These are phyloP conservation scores for Orientallactaga sibirica DNA, from an alignment of 2,797 vertebrate genomes.

Conservation along the genomic window DNA sequence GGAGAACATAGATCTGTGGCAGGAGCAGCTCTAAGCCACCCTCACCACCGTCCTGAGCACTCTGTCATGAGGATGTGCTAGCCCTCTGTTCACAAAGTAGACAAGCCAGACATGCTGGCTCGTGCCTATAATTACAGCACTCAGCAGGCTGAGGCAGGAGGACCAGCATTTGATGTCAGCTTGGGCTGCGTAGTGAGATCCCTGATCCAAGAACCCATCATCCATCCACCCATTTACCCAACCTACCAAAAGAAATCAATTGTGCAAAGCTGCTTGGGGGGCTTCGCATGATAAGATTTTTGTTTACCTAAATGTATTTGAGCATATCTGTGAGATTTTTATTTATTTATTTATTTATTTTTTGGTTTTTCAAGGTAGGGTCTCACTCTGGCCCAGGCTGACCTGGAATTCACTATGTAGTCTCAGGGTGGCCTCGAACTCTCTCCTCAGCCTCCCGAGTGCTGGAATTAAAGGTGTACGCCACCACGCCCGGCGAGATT, in stretches of 20 bases:
- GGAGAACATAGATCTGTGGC: background rate
- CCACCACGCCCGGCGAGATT: no score
- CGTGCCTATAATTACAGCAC: background rate
- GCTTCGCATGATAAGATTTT: background rate
- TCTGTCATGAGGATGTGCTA: no score
- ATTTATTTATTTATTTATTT: no score
- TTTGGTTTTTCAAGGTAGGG: no score
- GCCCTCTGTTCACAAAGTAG: background rate
- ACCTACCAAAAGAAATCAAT: background rate
- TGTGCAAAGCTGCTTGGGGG: background rate
- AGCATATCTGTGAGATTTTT: no score
- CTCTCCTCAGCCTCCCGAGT: no score
- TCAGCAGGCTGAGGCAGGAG: background rate
- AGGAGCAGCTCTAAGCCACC: no score
- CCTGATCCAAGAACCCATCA: background rate
- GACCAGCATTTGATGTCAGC: background rate
- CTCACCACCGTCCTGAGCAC: background rate
- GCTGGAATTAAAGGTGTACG: no score
- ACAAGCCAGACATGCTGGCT: background rate
- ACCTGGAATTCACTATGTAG: no score
- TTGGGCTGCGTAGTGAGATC: background rate
- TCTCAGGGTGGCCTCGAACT: no score
- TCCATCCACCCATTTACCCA: background rate
- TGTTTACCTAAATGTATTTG: background rate
- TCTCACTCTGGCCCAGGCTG: no score